Evolutionary conservation across 2,888 invertebrate genomes (phyloP), one percentile per base, ranked within the genome.

Genomic region (Hirtodrosophila trivittata): DNA sequence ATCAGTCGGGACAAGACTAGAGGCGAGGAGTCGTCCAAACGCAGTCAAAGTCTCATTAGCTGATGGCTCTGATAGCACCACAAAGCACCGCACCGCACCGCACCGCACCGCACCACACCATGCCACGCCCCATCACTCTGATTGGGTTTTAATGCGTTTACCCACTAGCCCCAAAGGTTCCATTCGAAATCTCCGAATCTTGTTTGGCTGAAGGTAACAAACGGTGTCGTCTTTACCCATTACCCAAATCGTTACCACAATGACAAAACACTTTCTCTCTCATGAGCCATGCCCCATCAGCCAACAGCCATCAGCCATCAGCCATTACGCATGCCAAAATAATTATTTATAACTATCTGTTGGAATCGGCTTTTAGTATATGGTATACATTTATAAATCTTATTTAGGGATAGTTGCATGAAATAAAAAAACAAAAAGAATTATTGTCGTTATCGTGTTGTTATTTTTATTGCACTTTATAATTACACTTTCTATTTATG

Each of bases 41-140:
- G 78, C 78, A 75, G 78, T 78, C 81, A 83, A 81, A 83, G 81
- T 75, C 80, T 80, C 80, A 81, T 81, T 83, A 80, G 80, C 77
- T 66, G 80, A 80, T 77, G 81, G 77, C 64, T 60, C 62, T 50
- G 74, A 76, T 66, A 62, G 38, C 12, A 8, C 25, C 45, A 12
- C 38, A 25, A 1, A 14, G 30, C 16, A 7, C 26, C 46, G 13
- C 33, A 16, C 6, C 32, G 35, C 41, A 16, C 45, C 14, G 30
- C 16, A 7, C 26, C 46, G 30, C 16, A 7, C 26, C 46, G 13
- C 33, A 16, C 6, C 32, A 32, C 41, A 16, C 45, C 14, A 1
- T 18, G 37, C 35, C 62, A 46, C 55, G 56, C 62, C 60, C 47
- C 68, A 9, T 12, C 51, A 60, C 54, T 81, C 72, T 78, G 85